Conservation (phyloP, 2,797 vertebrate species). For the Cyprinodon diabolis region DNA sequence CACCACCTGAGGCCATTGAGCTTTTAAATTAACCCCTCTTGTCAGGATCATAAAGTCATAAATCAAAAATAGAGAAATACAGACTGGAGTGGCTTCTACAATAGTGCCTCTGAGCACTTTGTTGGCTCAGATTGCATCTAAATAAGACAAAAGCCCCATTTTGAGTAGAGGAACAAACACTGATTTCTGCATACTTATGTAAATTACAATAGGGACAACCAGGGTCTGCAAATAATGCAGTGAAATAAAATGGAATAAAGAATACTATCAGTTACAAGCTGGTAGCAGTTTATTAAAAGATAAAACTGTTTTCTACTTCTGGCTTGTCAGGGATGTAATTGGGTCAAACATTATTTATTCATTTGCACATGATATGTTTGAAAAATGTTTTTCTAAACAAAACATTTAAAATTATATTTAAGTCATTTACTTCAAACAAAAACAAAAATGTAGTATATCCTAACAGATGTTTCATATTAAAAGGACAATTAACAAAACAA, state of each 20-base stretch:
- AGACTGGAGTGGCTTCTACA: constrained; percentile 14
- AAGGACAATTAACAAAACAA: neutral
- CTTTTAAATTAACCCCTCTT: constrained; percentile 75
- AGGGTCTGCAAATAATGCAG: neutral
- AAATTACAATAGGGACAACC: neutral
- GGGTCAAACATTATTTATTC: neutral
- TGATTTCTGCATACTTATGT: neutral
- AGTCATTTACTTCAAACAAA: neutral
- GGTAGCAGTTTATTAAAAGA: neutral
- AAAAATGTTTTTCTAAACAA: neutral
- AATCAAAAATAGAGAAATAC: constrained; percentile 50
- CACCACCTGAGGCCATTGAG: constrained; percentile 69
- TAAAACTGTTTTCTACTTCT: neutral
- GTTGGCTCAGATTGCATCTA: neutral
- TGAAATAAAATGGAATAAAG: neutral
- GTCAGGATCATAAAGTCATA: constrained; percentile 71
- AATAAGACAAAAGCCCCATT: neutral
- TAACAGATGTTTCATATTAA: neutral
- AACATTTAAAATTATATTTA: neutral
- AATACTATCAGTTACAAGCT: neutral
- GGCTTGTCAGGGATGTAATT: neutral
- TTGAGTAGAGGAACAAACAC: neutral
- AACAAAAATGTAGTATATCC: neutral
- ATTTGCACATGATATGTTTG: neutral
- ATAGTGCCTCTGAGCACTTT: neutral